Conservation (phyloP, 2,888 invertebrate genomes). For the Panzeria rudis region DNA sequence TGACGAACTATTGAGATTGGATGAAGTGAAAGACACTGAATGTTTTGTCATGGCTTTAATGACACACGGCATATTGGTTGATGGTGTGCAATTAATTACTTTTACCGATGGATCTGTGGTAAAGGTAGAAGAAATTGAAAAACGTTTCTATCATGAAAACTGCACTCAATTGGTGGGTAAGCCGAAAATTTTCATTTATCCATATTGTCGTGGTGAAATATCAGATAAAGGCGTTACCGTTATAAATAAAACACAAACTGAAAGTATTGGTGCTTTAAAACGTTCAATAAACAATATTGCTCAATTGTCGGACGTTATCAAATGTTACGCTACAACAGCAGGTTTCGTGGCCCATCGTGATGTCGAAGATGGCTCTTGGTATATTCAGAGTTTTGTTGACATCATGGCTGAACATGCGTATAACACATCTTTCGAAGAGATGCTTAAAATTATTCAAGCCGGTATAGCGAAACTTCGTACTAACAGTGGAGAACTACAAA, state of each 20-base stretch:
- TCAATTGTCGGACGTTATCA: slow-evolving; percentile 86
- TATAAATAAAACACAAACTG: slow-evolving; percentile 67
- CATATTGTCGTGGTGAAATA: slow-evolving; percentile 86
- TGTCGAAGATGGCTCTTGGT: slow-evolving; percentile 87
- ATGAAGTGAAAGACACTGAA: slow-evolving; percentile 84
- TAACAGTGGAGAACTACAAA: slow-evolving; percentile 84
- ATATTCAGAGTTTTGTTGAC: slow-evolving; percentile 88
- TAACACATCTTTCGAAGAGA: slow-evolving; percentile 86
- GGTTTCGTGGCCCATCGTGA: slow-evolving; percentile 86
- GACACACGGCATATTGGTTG: slow-evolving; percentile 86
- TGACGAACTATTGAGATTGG: slow-evolving; percentile 83
- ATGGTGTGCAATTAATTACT: slow-evolving; percentile 85
- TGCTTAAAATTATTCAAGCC: slow-evolving; percentile 87
- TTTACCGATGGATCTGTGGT: slow-evolving; percentile 86
- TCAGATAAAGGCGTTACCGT: slow-evolving; percentile 79
- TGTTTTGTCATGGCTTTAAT: slow-evolving; percentile 87
- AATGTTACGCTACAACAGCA: slow-evolving; percentile 87
- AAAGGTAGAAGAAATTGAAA: slow-evolving; percentile 85
- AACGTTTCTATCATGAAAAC: slow-evolving; percentile 85
- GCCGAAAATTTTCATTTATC: slow-evolving; percentile 90
- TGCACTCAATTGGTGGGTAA: slow-evolving; percentile 85
- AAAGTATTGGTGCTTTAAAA: slow-evolving; percentile 46
- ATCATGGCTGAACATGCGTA: slow-evolving; percentile 87
- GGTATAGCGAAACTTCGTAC: slow-evolving; percentile 83
- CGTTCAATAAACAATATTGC: slow-evolving; percentile 48